Percentiles rank a stretch among this genome's conserved stretches.
These are phyloP conservation scores for Omphaloscelis lunosa DNA, from an alignment of 2,888 invertebrate genomes.

Conservation along the genomic window DNA sequence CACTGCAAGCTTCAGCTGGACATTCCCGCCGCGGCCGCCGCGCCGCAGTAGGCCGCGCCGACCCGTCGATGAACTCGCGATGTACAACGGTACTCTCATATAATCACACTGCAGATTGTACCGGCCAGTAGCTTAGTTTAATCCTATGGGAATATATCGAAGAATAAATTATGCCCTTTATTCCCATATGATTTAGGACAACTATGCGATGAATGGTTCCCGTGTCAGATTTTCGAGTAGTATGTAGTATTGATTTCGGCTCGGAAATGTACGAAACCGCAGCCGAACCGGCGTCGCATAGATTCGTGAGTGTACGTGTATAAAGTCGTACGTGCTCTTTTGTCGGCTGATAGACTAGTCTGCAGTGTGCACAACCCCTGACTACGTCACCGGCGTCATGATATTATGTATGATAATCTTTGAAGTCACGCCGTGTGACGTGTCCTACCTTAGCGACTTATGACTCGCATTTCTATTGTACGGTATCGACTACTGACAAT, in stretches of 20 bases:
- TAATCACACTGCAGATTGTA: constrained; percentile 19
- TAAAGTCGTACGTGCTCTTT: constrained; percentile 8
- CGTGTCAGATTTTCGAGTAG: constrained; percentile 22
- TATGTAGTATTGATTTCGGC: constrained; percentile 21
- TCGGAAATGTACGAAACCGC: constrained; percentile 11
- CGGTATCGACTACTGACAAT: constrained; percentile 41
- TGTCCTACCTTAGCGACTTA: constrained; percentile 26
- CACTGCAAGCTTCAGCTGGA: constrained; percentile 46
- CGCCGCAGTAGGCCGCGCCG: constrained; percentile 7
- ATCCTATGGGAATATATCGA: constrained; percentile 30
- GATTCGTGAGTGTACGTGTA: constrained; percentile 10
- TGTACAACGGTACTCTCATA: constrained; percentile 11
- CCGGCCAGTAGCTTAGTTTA: constrained; percentile 15
- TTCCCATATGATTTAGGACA: constrained; percentile 17
- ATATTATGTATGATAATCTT: constrained; percentile 1
- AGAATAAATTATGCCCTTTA: constrained; percentile 5
- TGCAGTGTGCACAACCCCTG: constrained; percentile 4
- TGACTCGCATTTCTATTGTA: constrained; percentile 45
- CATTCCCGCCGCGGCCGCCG: not conserved
- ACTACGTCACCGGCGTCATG: constrained; percentile 14
- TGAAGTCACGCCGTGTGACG: constrained; percentile 20
- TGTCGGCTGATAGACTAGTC: constrained; percentile 1
- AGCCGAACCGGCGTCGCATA: constrained; percentile 28
- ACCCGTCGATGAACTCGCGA: not conserved
- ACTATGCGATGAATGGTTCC: constrained; percentile 20